phyloP scores from a whole-genome alignment of 2,797 vertebrate genomes.

The Hapalemur alaotrensis region DNA sequence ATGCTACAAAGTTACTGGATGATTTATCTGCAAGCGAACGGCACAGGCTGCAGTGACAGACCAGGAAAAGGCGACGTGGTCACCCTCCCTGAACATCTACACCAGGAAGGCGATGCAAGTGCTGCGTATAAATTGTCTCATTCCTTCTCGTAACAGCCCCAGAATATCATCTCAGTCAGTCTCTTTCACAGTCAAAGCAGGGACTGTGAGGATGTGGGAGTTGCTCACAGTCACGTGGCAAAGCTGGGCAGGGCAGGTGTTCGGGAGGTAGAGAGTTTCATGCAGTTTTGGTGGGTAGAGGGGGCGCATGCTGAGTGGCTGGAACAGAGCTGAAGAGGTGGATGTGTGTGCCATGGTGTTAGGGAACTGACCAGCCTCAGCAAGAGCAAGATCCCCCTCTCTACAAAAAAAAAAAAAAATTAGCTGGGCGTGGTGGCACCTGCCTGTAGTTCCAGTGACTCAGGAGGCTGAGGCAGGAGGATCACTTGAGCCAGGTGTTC shows the following conservation, averaged over 20 bases:
- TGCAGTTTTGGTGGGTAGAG: fast-evolving
- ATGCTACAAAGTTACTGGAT: fast-evolving
- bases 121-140: fast-evolving
- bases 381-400: too few relatives aligned
- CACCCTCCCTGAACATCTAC: fast-evolving
- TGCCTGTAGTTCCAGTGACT: too few relatives aligned
- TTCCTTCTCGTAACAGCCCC: fast-evolving
- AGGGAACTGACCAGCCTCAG: not conserved
- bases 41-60: fast-evolving
- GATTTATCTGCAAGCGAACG: not conserved
- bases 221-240: not conserved
- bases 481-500: too few relatives aligned
- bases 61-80: fast-evolving
- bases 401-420: too few relatives aligned
- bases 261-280: too few relatives aligned
- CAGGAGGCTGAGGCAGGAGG: too few relatives aligned
- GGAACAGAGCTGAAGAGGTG: fast-evolving
- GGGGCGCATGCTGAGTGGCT: fast-evolving
- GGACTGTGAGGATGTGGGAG: fast-evolving
- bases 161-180: fast-evolving
- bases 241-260: fast-evolving
- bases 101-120: fast-evolving
- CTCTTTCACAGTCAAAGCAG: not conserved
- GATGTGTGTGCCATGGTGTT: fast-evolving
- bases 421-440: too few relatives aligned